A percentile compares a stretch with the other conserved stretches of the same genome.
These are phyloP conservation scores for Mactra quadrangularis DNA, from an alignment of 1,140 invertebrate species.

Conservation along the genomic window DNA sequence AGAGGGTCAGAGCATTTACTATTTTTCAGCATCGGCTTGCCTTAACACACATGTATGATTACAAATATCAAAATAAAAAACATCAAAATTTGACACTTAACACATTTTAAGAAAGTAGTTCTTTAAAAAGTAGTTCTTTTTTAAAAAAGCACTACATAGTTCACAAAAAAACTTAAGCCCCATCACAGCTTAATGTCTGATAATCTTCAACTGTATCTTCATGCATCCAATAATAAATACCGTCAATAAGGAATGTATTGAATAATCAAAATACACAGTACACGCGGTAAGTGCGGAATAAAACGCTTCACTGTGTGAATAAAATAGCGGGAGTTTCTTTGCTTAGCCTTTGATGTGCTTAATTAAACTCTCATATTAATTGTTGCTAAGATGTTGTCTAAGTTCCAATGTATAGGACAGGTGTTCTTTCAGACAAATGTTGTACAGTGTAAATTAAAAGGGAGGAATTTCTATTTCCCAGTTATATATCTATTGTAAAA, in stretches of 20 bases:
- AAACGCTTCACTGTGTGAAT: conserved; percentile 15
- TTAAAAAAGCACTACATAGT: too few relatives aligned
- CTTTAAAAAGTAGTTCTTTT: too few relatives aligned
- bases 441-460: background rate
- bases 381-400: conserved; percentile 32
- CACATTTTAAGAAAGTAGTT: too few relatives aligned
- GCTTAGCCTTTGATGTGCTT: conserved; percentile 43
- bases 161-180: too few relatives aligned
- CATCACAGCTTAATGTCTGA: too few relatives aligned
- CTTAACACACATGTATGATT: too few relatives aligned
- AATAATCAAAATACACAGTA: conserved; percentile 24
- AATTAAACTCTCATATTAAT: conserved; percentile 55
- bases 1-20: too few relatives aligned
- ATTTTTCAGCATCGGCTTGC: too few relatives aligned
- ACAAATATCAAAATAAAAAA: too few relatives aligned
- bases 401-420: conserved; percentile 27
- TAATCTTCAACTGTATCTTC: background rate
- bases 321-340: conserved; percentile 21
- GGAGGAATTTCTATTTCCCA: too few relatives aligned
- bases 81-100: too few relatives aligned
- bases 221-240: conserved; percentile 27
- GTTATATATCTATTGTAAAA: conserved; percentile 15
- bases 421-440: conserved; percentile 14
- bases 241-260: conserved; percentile 20
- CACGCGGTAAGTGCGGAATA: conserved; percentile 6